Conservation (phyloP, 2,888 invertebrate species). For the Chloroclysta siterata region DNA sequence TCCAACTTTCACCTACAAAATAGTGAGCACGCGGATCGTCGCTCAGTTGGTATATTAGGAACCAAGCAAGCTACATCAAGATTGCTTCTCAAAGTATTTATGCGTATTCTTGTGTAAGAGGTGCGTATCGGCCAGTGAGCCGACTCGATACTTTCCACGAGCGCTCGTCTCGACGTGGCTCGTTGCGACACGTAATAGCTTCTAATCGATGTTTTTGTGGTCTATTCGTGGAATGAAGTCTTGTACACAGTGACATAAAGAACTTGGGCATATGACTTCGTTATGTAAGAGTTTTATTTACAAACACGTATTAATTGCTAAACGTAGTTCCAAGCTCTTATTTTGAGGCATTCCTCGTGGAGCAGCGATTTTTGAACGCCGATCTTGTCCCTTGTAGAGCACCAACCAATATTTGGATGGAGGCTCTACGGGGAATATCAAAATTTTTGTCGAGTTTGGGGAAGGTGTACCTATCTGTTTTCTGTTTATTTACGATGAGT, state of each 20-base stretch:
- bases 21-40: no score
- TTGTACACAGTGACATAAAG: conserved; percentile 9
- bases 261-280: not conserved
- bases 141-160: conserved; percentile 31
- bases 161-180: conserved; percentile 17
- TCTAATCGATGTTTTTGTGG: conserved; percentile 24
- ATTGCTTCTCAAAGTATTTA: not conserved
- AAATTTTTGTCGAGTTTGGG: no score
- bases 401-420: no score
- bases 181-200: conserved; percentile 19
- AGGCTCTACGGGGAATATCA: no score
- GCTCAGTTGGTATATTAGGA: not conserved
- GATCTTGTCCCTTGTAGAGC: no score
- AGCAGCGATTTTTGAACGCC: no score
- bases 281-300: not conserved
- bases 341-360: no score
- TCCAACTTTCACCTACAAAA: no score
- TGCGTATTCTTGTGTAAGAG: conserved; percentile 26
- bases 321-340: not conserved
- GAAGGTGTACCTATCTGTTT: no score
- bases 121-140: conserved; percentile 4
- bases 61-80: not conserved
- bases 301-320: not conserved
- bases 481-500: conserved; percentile 13
- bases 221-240: conserved; percentile 18